Evolutionary conservation across 2,113 vertebrate genomes (phyloP), one percentile per base, ranked within the genome.

Genomic region (Potamarius usumacintae): DNA sequence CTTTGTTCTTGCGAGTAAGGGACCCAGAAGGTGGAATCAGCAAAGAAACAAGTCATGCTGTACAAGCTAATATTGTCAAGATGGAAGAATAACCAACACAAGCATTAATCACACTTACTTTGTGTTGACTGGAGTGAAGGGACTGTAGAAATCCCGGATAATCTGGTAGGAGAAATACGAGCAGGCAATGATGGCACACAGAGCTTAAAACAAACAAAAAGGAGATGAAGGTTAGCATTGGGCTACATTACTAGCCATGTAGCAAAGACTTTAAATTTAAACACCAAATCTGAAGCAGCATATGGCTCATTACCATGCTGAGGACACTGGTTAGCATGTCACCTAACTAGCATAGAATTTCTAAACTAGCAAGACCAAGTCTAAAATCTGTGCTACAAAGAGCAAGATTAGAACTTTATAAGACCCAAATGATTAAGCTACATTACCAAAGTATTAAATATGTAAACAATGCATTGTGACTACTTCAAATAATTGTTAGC

Each of bases 141-240:
- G 90, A 82, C 94, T 91, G 89, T 98, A 97, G 93, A 98, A 98
- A 69, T 96, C 97, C 18, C 27, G 78, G 88, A 98, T 92, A 50
- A 97, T 97, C 92, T 96, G 95, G 67, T 96, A 88, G 1, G 96
- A 95, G 2, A 93, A 97, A 96, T 96, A 98, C 10, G 96, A 95
- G 82, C 96, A 97, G 82, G 96, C 97, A 0, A 96, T 8, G 0
- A 97, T 86, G 4, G 95, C 57, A 27, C 93, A 92, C 74, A 98
- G 89, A 83, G 97, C 97, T 98, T 91, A 14, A 55, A n/a, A 85
- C 12, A 17, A 58, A 1, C 1, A 18, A 10, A 1, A 57, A 5
- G 10, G 1, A 20, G 15, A n/a, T 27, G n/a, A n/a, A 4, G 5
- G 50, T 81, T 81, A 80, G 5, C 12, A 57, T 81, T 9, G 11